Evolutionary conservation across 1,140 invertebrate species (phyloP), one percentile per base, ranked within the genome.

Genomic region (Drosophila navojoa): DNA sequence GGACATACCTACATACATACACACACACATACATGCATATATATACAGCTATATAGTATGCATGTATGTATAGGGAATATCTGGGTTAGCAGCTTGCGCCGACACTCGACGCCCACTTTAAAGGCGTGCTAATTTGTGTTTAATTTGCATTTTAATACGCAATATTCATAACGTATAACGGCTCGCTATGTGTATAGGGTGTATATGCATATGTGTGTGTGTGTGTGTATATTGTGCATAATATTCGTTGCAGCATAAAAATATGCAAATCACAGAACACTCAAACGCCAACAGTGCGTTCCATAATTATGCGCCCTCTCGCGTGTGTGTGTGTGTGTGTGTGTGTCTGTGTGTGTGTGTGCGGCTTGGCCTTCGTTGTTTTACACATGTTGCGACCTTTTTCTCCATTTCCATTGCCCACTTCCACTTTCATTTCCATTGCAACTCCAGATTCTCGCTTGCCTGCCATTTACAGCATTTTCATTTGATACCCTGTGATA

Each of bases 131-230:
- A 86, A 86, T 82, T 86, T 77, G 66, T 45, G 68, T 87, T 86
- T 82, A 86, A 86, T 86, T 86, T 87, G 76, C 82, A 87, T 86
- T 82, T 86, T 82, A 86, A 87, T 86, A 69, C 71, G 78, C 79
- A 53, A 77, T 77, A 79, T 77, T 85, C 71, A 84, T 82, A 79
- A 66, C 82, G 58, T 5, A 11, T 9, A n/a, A 44, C n/a, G 16
- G 42, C 15, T 16, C 6, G 15, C 27, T 45, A 3, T 47, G 44
- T 9, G 16, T 9, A n/a, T n/a, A n/a, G n/a, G n/a, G 44, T 22
- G 44, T 47, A 15, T 16, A 16, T 11, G 45, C 22, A 16, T 47
- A 19, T 25, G 19, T 22, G 45, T 47, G 10, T 19, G 19, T 4
- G 45, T 47, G 47, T 25, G 47, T 49, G 19, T 79, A 68, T 79